Percentiles rank a stretch among this genome's conserved stretches.
phyloP scores from a whole-genome alignment of 2,888 invertebrate genomes.

The Drosophila differens region DNA sequence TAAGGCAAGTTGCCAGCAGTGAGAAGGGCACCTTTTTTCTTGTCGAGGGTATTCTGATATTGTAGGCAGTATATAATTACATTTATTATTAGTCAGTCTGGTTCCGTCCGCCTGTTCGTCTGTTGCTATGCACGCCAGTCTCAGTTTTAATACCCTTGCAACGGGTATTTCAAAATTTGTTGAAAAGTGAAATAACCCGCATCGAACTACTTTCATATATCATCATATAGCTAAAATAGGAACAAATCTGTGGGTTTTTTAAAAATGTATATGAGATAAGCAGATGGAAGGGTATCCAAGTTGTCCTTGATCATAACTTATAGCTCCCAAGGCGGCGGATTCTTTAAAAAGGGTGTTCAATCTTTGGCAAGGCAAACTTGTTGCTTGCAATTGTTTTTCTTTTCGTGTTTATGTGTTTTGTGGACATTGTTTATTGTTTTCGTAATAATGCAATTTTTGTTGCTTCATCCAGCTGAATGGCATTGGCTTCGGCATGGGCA shows the following conservation, averaged over 20 bases:
- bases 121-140: neutral
- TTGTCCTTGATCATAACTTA: neutral
- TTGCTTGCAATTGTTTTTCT: neutral
- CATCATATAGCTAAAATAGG: neutral
- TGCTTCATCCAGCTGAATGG: conserved; percentile 42
- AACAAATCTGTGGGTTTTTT: neutral
- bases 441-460: conserved; percentile 24
- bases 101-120: neutral
- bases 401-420: conserved; percentile 6
- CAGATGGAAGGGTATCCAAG: neutral
- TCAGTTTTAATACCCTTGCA: neutral
- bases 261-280: neutral
- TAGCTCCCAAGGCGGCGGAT: neutral
- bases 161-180: neutral
- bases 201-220: neutral
- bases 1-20: conserved; percentile 61
- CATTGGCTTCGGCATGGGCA: conserved; percentile 22
- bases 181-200: neutral
- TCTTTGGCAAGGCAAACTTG: too few relatives aligned
- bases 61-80: neutral
- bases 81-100: neutral
- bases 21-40: neutral
- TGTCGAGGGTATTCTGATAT: neutral
- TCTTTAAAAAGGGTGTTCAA: neutral
- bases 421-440: conserved; percentile 34